phyloP scores from a whole-genome alignment of 2,113 vertebrate genomes.

The Dolichotis patagonum region DNA sequence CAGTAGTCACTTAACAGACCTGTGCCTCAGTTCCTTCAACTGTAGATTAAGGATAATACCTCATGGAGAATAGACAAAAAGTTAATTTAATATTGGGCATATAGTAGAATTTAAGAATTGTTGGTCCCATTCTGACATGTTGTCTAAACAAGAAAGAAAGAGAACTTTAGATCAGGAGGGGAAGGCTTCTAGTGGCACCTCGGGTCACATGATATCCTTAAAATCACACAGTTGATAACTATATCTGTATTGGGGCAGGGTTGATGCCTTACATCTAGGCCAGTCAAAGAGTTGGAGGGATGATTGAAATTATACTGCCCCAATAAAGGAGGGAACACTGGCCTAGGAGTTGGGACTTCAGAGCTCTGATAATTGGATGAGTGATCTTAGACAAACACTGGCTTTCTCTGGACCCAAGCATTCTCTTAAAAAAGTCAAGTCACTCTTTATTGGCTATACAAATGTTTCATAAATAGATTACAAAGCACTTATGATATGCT shows the following conservation, averaged over 20 bases:
- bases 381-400: background rate
- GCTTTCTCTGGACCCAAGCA: background rate
- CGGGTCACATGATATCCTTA: background rate
- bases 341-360: background rate
- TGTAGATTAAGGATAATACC: background rate
- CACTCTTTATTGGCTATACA: background rate
- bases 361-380: background rate
- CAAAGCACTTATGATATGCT: background rate
- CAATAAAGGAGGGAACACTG: background rate
- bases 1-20: background rate
- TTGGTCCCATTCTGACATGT: background rate
- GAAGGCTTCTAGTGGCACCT: background rate
- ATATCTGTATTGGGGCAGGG: background rate
- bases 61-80: background rate
- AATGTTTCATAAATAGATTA: background rate
- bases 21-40: conserved; percentile 8
- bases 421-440: background rate
- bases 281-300: background rate
- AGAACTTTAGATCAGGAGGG: background rate
- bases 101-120: background rate
- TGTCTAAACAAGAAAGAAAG: background rate
- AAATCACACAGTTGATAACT: background rate
- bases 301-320: background rate
- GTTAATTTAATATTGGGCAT: background rate
- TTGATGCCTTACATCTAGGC: background rate